phyloP scores from a whole-genome alignment of 2,797 vertebrate species.

The Hemitrygon akajei region DNA sequence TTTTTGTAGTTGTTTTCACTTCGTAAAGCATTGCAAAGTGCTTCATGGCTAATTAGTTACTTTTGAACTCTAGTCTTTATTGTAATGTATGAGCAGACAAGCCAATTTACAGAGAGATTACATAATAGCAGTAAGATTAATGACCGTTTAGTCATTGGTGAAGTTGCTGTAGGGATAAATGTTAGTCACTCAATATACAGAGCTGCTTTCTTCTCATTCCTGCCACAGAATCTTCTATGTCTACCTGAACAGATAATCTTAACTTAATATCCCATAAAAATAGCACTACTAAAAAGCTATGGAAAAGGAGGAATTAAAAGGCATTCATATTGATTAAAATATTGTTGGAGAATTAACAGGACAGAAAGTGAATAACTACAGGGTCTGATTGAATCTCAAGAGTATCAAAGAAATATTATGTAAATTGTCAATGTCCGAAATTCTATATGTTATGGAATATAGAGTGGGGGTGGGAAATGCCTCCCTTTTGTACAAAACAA shows the following conservation, averaged over 20 bases:
- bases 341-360: no score
- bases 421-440: no score
- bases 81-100: not conserved
- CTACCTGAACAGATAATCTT: not conserved
- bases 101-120: not conserved
- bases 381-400: no score
- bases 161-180: not conserved
- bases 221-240: not conserved
- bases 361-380: no score
- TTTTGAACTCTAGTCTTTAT: not conserved
- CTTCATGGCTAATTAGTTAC: not conserved
- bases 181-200: not conserved
- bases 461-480: no score
- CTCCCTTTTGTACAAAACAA: no score
- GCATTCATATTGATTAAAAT: no score
- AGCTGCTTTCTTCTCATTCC: not conserved
- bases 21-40: not conserved
- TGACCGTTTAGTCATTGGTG: not conserved
- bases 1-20: not conserved
- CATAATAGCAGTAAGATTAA: not conserved
- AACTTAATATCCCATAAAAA: not conserved
- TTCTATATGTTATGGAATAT: no score
- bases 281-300: not conserved
- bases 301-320: no score
- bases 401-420: no score